Evolutionary conservation across 2,113 vertebrate species (phyloP), one percentile per base, ranked within the genome.

Genomic region (Sterna hirundo): DNA sequence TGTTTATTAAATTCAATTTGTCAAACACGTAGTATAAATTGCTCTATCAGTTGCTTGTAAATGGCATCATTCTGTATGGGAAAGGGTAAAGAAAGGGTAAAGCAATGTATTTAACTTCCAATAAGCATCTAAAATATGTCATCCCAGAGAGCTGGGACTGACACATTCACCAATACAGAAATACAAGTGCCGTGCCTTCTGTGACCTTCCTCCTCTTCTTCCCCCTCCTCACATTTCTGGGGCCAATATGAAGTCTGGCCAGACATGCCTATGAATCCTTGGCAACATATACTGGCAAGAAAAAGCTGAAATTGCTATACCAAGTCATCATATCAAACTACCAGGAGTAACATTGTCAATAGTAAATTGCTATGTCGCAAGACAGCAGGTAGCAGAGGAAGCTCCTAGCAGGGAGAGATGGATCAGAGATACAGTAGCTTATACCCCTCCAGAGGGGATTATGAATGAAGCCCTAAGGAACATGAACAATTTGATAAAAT

Each of bases 1-100:
- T 93, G 86, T 87, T 96, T 97, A 97, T 97, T 96, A 95, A 97
- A 92, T 86, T 75, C 49, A 87, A 92, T 93, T 96, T 96, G 74
- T 95, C 95, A 95, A 76, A 86, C 40, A 21, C 66, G 32, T 82
- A 83, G 46, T 72, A 91, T 57, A 83, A 96, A 92, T 86, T 93
- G 36, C 30, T 92, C 74, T 91, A 86, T 96, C 91, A 90, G 93
- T 92, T 93, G 32, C 77, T 94, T 94, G 80, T 91, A 96, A 97
- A 93, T 94, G 71, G 62, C 90, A 91, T 78, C 20, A 60, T 83
- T 85, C 70, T 69, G 47, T 89, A 92, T 61, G 30, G 52, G 74
- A 93, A 93, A 93, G 94, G 75, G 92, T 93, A 96, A 87, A 94
- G 84, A 96, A 95, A 95, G 83, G 62, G 83, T 95, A 95, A 92